Evolutionary conservation across 1,140 invertebrate species (phyloP), one percentile per base, ranked within the genome.

Genomic region (Trypoxylus dichotomus): DNA sequence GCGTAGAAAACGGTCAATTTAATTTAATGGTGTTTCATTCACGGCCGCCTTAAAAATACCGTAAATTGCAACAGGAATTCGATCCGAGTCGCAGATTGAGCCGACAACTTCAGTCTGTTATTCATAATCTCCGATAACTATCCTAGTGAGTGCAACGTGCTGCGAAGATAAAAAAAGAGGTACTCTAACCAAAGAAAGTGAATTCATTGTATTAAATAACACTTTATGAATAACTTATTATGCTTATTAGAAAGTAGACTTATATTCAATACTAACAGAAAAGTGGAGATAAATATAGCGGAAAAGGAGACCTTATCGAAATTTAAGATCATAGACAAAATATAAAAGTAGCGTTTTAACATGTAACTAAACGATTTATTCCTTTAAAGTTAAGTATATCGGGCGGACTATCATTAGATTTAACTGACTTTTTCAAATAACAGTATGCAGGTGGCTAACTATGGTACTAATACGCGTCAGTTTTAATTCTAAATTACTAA

Each of bases 191-290:
- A 43, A 74, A 74, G 72, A 74, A 74, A 74, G 72, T 74, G 72
- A 74, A 74, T 74, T 74, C 72, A 42, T 74, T 74, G 72, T 74
- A 29, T 74, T 74, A 74, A 74, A 74, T 74, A 74, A 74, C 21
- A 74, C n/a, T 74, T 37, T 74, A 41, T 43, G 72, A 43, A 74
- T 74, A 74, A 74, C 72, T 74, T 74, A 74, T 74, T 74, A 74
- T 74, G 72, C 41, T 74, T 43, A 43, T 41, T 74, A 74, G 72
- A 74, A 74, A 74, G 72, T 74, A 29, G 41, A 43, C 41, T 74
- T 37, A 32, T 74, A 41, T 41, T 74, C 7, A 74, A 74, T 68
- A 27, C 60, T 24, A 24, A 68, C 24, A 68, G 21, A 68, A 68
- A 68, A 68, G 60, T 68, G 60, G 60, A 68, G 60, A 68, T 68